Evolutionary conservation across 2,888 invertebrate species (phyloP).

Genomic region (Abscondita cerata): DNA sequence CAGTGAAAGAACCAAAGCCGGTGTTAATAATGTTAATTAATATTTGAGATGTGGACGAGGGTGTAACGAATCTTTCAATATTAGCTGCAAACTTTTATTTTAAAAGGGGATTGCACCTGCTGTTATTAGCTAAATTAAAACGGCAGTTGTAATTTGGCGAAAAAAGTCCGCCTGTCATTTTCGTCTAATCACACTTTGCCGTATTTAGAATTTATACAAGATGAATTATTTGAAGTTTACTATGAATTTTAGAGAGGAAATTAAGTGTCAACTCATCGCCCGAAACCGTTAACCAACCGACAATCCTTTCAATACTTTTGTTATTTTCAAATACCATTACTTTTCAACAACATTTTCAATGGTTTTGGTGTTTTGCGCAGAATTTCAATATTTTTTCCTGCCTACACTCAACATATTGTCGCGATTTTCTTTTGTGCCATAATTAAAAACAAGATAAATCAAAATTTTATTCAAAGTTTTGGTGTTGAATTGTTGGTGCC

Average conservation of each 20-base stretch:
- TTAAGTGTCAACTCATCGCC: conserved; percentile 44
- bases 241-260: conserved; percentile 40
- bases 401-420: no score
- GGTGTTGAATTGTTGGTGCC: conserved; percentile 26
- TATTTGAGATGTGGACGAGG: conserved; percentile 64
- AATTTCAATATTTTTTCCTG: not conserved
- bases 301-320: conserved; percentile 36
- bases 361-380: no score
- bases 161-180: conserved; percentile 19
- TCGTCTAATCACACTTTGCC: conserved; percentile 8
- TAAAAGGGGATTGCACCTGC: conserved; percentile 35
- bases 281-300: conserved; percentile 21
- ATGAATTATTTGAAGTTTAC: conserved; percentile 37
- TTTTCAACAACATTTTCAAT: not conserved
- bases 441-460: no score
- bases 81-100: conserved; percentile 34
- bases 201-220: conserved; percentile 25
- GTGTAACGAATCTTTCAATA: conserved; percentile 43
- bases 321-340: conserved; percentile 24
- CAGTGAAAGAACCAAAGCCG: conserved; percentile 59
- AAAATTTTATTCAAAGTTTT: not conserved
- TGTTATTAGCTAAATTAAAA: conserved; percentile 36
- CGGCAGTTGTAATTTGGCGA: conserved; percentile 28
- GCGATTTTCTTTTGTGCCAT: no score
- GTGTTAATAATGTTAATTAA: conserved; percentile 70